These are phyloP conservation scores for Troides helena DNA, from an alignment of 2,888 invertebrate species.

Conservation along the genomic window DNA sequence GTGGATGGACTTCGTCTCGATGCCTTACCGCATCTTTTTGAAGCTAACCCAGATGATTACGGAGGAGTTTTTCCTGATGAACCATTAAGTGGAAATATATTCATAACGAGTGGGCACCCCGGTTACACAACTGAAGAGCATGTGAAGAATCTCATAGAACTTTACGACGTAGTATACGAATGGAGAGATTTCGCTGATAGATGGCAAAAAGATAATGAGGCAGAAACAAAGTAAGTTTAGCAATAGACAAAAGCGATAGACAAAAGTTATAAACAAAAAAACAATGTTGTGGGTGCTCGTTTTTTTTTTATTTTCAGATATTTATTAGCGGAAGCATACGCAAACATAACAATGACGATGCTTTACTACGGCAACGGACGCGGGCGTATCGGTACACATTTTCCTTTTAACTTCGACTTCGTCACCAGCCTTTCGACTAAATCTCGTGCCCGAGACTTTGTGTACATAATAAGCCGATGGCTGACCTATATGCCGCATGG, in stretches of 20 bases:
- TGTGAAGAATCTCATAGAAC: slow-evolving; percentile 79
- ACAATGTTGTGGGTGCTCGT: no score
- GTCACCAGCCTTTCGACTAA: slow-evolving; percentile 64
- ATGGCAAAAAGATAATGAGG: slow-evolving; percentile 55
- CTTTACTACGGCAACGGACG: slow-evolving; percentile 78
- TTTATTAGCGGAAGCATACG: slow-evolving; percentile 72
- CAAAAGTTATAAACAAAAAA: no score
- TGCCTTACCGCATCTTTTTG: slow-evolving; percentile 79
- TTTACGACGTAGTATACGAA: slow-evolving; percentile 60
- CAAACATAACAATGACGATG: slow-evolving; percentile 74
- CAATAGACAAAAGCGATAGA: background rate
- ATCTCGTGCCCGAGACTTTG: slow-evolving; percentile 70
- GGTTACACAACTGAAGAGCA: slow-evolving; percentile 80
- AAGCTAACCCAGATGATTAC: slow-evolving; percentile 60
- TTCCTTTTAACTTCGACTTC: slow-evolving; percentile 84
- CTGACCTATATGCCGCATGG: slow-evolving; percentile 78
- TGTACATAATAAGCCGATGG: slow-evolving; percentile 76
- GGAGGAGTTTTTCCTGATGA: slow-evolving; percentile 67
- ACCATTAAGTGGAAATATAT: slow-evolving; percentile 61
- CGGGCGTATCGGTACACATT: slow-evolving; percentile 70
- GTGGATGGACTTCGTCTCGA: slow-evolving; percentile 88
- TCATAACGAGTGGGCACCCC: slow-evolving; percentile 69
- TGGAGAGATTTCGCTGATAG: slow-evolving; percentile 79
- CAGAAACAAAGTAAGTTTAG: slow-evolving; percentile 56
- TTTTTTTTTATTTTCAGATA: background rate